phyloP scores from a whole-genome alignment of 2,888 invertebrate species.

The Schrankia costaestrigalis region DNA sequence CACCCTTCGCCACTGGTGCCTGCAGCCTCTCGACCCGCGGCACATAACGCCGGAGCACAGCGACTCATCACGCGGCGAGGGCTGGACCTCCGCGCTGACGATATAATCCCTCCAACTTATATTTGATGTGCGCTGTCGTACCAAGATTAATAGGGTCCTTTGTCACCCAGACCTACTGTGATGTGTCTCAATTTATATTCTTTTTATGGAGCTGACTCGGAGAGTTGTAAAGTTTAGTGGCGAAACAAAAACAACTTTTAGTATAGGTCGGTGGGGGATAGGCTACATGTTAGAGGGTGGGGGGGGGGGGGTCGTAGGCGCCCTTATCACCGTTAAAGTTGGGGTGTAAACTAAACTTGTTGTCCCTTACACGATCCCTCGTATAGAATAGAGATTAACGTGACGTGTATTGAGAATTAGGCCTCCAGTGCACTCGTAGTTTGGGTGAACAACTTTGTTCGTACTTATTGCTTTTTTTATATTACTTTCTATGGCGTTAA shows the following conservation, averaged over 20 bases:
- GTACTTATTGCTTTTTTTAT: too few relatives aligned
- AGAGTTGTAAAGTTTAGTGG: conserved; percentile 38
- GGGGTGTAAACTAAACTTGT: conserved; percentile 10
- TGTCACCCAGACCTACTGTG: conserved; percentile 27
- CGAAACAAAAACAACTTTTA: conserved; percentile 33
- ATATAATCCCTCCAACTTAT: conserved; percentile 25
- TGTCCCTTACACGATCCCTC: conserved; percentile 4
- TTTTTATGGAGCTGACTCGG: conserved; percentile 43
- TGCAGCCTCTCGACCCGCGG: neutral
- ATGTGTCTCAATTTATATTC: conserved; percentile 41
- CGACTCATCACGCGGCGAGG: neutral
- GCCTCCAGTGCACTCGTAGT: neutral
- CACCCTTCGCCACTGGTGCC: too few relatives aligned
- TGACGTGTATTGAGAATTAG: neutral
- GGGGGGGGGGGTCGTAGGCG: neutral
- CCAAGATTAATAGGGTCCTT: conserved; percentile 34
- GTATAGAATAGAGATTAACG: conserved; percentile 14
- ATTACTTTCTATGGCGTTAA: too few relatives aligned
- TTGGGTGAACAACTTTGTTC: too few relatives aligned
- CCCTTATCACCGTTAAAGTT: conserved; percentile 7
- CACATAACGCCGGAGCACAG: neutral
- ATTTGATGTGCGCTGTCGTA: conserved; percentile 28
- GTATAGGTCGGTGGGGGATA: conserved; percentile 10
- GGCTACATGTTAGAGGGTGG: too few relatives aligned
- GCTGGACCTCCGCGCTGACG: too few relatives aligned